A percentile compares a stretch with the other conserved stretches of the same genome.
phyloP scores from a whole-genome alignment of 2,113 vertebrate species.

The Centrocercus urophasianus region DNA sequence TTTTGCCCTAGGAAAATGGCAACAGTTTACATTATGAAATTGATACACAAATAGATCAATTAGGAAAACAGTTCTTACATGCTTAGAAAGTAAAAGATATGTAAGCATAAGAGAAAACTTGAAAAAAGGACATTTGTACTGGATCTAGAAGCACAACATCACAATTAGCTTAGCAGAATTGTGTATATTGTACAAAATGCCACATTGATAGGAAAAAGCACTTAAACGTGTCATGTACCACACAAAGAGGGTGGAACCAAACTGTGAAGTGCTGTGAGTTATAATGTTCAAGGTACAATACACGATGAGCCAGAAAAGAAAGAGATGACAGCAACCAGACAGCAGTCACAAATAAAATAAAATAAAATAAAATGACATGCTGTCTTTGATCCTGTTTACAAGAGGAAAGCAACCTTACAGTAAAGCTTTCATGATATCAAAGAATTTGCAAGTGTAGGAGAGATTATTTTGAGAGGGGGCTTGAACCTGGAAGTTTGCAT shows the following conservation, averaged over 20 bases:
- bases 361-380: neutral
- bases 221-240: conserved; percentile 55
- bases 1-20: conserved; percentile 23
- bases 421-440: conserved; percentile 48
- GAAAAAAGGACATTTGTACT: conserved; percentile 40
- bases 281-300: conserved; percentile 59
- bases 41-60: conserved; percentile 41
- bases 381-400: conserved; percentile 68
- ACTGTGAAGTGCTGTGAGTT: conserved; percentile 63
- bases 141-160: conserved; percentile 31
- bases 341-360: conserved; percentile 62
- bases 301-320: conserved; percentile 44
- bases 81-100: conserved; percentile 4
- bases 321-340: conserved; percentile 66
- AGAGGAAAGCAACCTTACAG: conserved; percentile 13
- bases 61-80: conserved; percentile 12
- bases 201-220: conserved; percentile 38
- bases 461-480: conserved; percentile 21
- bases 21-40: conserved; percentile 23
- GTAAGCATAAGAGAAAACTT: conserved; percentile 1
- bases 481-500: conserved; percentile 51
- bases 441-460: conserved; percentile 26
- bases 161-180: conserved; percentile 43
- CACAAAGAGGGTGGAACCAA: conserved; percentile 65
- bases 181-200: conserved; percentile 44